Evolutionary conservation across 2,888 invertebrate species (phyloP), one percentile per base, ranked within the genome.

Genomic region (Mythimna impura): DNA sequence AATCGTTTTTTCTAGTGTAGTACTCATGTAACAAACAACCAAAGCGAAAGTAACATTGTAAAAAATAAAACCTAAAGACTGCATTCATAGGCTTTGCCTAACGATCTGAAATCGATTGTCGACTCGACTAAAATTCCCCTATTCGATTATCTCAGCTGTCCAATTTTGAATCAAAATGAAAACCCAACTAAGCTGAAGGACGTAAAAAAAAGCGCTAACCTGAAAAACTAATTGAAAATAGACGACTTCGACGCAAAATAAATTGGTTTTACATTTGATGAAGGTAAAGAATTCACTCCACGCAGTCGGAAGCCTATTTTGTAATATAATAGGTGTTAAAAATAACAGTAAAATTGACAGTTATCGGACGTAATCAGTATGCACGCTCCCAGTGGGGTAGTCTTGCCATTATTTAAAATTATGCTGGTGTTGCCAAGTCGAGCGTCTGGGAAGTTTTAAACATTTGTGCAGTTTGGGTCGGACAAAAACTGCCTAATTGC

Each of bases 331-430:
- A 54, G 76, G 66, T 73, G 64, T 66, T 73, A 60, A 81, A 85
- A 76, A 67, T 85, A 83, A 86, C 86, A 54, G 84, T 83, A 43
- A 71, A 5, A 20, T 70, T 69, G 66, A 84, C 86, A 85, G 84
- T 84, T 84, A 83, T 72, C 52, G 25, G 25, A 62, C 40, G 64
- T 66, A 62, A 78, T 80, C 60, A 75, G 75, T 80, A 76, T 81
- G 74, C 85, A 73, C 65, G 61, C 67, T 79, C 82, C 82, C 79
- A 76, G 65, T 58, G 73, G 73, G 63, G 50, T 55, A 6, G 74
- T 64, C 80, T 69, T 79, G 75, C 71, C 68, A 80, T 69, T 71
- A 71, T 80, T 79, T 64, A 64, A 69, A 54, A 70, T 79, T 77
- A 66, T 60, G 60, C 55, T 25, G 36, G 66, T 71, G 79, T 71